Base-by-base conservation (phyloP, 2,888 invertebrate genomes). In the Scotopteryx bipunctaria region DNA sequence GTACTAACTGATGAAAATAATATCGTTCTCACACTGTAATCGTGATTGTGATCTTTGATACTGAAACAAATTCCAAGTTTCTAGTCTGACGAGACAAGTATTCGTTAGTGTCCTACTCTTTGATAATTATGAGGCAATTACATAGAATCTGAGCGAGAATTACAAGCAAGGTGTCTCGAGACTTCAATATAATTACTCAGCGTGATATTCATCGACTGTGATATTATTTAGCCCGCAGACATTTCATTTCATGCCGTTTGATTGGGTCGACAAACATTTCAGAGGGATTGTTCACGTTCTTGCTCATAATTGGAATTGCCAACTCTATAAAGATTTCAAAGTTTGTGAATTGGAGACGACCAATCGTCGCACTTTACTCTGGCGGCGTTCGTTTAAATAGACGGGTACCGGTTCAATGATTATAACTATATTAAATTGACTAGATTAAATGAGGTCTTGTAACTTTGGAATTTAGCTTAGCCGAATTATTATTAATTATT, bases 201-300 rank as follows among this genome's bases (percentile, higher is more conserved):
- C 43, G 35, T 47, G 41, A 37, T 47, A 43, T 53, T 47, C 42
- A 47, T 47, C 27, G 42, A 13, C 32, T 42, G 38, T 16, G 42
- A 42, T 52, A 42, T 43, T 53, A 43, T 53, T 53, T 53, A 27
- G 43, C 32, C 37, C 32, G 53, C 42, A 43, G 46, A 17, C 66
- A 61, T 57, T 63, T 61, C 57, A 61, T 63, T 63, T 61, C 49
- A 61, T 61, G 57, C 43, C 61, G 48, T 55, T 60, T 69, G 69
- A 70, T 69, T 69, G 66, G 59, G 63, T 73, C 47, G 31, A 61
- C 63, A 57, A 67, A 71, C 65, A 64, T 54, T 63, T 58, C 57
- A 55, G 17, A 42, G 43, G 38, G 40, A 54, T 43, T 41, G 46
- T 48, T 55, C 46, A 38, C 48, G 53, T 43, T 47, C 43, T 43